phyloP scores from a whole-genome alignment of 2,797 vertebrate genomes.

The Petrocephalus sullivani region DNA sequence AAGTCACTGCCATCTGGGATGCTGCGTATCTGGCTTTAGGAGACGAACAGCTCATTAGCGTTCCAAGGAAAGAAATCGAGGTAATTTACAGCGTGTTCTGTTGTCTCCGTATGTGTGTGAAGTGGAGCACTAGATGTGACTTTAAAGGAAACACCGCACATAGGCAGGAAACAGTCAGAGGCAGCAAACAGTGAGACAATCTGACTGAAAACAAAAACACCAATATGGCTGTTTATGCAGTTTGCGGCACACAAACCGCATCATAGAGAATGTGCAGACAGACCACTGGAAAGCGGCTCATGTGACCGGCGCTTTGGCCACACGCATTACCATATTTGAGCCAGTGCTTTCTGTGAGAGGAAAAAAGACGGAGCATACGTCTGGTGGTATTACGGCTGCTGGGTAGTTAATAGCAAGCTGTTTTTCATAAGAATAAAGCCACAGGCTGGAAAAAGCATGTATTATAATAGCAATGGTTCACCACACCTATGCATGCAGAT shows the following conservation, averaged over 20 bases:
- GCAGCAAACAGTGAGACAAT: neutral
- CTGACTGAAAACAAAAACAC: neutral
- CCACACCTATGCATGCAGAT: slow-evolving; percentile 21
- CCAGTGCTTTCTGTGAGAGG: neutral
- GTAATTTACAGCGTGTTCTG: neutral
- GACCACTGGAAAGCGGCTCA: neutral
- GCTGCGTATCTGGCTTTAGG: neutral
- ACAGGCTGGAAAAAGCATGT: neutral
- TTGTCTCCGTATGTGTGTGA: neutral
- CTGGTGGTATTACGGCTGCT: neutral
- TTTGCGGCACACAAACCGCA: neutral
- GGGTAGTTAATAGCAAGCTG: neutral
- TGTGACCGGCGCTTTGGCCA: neutral
- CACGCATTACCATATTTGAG: neutral
- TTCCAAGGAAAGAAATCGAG: neutral
- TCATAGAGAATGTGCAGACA: neutral
- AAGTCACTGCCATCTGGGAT: neutral
- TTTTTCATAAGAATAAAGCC: slow-evolving; percentile 1
- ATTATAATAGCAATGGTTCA: neutral
- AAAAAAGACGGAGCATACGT: neutral
- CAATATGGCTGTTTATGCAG: neutral
- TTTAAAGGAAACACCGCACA: neutral
- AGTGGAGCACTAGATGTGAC: neutral
- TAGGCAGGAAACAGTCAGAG: neutral
- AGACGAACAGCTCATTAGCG: neutral